Evolutionary conservation across 2,888 invertebrate genomes (phyloP), one percentile per base, ranked within the genome.

Genomic region (Pteria penguin): DNA sequence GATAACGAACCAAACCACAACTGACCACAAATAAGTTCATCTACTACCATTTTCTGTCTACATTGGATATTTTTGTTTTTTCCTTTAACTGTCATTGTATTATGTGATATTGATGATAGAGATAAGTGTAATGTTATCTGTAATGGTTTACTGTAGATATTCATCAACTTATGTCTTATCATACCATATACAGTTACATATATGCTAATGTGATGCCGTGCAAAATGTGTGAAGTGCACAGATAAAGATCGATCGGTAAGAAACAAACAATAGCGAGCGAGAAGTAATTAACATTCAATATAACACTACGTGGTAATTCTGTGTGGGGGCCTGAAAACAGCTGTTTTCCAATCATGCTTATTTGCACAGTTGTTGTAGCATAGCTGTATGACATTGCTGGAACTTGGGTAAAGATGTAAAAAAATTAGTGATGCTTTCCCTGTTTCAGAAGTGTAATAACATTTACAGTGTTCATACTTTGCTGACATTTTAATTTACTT

Each of bases 401-500:
- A 26, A 60, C 60, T 60, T 11, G 60, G 60, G 27, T 60, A n/a
- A 26, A 60, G 27, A 24, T 60, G 60, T 60, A 60, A 29, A 60
- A 60, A 45, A 60, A 60, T 60, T 60, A 60, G 24, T 60, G 60
- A 60, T 60, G 26, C 22, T 60, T 29, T 60, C 60, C 27, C 11
- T 26, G 60, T 31, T 32, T 55, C 14, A 31, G 68, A 68, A 57
- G 57, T 80, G 78, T 72, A 81, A 81, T 81, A 81, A 81, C 80
- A 81, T 81, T 81, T 78, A 78, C 74, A 52, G 74, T 76, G 57
- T 62, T 66, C 60, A 66, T 72, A 70, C 67, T 58, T 14, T 65
- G 24, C 65, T 76, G 75, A 81, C 76, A 76, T 76, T 74, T 78
- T 78, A 73, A 78, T 81, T 74, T 71, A 70, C 78, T 63, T 69